A percentile compares a stretch with the other conserved stretches of the same genome.
These are phyloP conservation scores for Chydorus sphaericus DNA, from an alignment of 2,888 invertebrate genomes.

Conservation along the genomic window DNA sequence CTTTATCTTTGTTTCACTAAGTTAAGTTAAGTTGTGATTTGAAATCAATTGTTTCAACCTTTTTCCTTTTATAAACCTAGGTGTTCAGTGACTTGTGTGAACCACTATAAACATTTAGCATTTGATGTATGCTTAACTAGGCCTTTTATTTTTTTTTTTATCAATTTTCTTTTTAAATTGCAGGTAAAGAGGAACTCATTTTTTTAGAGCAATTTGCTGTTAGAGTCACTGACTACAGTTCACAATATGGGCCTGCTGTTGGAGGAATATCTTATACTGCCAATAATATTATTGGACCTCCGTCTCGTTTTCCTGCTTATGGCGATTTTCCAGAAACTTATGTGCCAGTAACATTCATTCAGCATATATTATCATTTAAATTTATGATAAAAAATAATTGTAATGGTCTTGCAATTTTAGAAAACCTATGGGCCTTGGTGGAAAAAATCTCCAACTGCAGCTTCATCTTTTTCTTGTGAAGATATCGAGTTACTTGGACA, in stretches of 20 bases:
- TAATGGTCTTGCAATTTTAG: slow-evolving; percentile 35
- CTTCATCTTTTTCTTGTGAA: slow-evolving; percentile 56
- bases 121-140: too few species aligned
- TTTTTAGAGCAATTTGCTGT: slow-evolving; percentile 56
- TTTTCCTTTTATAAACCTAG: too few species aligned
- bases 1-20: too few species aligned
- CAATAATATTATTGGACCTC: slow-evolving; percentile 67
- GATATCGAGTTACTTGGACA: slow-evolving; percentile 48
- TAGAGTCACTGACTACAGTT: slow-evolving; percentile 67
- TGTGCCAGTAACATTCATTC: slow-evolving; percentile 58
- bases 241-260: slow-evolving; percentile 75
- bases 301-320: slow-evolving; percentile 71
- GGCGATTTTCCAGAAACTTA: slow-evolving; percentile 84
- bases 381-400: slow-evolving; percentile 11
- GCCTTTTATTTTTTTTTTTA: background rate
- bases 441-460: slow-evolving; percentile 57
- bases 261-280: slow-evolving; percentile 75
- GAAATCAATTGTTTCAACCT: too few species aligned
- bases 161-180: background rate
- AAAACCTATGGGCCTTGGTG: slow-evolving; percentile 75
- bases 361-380: background rate
- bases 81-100: too few species aligned
- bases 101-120: too few species aligned
- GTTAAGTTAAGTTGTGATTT: too few species aligned
- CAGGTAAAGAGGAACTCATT: background rate